Evolutionary conservation across 2,797 vertebrate species (phyloP), one percentile per base, ranked within the genome.

Genomic region (Basileuterus tristriatus): DNA sequence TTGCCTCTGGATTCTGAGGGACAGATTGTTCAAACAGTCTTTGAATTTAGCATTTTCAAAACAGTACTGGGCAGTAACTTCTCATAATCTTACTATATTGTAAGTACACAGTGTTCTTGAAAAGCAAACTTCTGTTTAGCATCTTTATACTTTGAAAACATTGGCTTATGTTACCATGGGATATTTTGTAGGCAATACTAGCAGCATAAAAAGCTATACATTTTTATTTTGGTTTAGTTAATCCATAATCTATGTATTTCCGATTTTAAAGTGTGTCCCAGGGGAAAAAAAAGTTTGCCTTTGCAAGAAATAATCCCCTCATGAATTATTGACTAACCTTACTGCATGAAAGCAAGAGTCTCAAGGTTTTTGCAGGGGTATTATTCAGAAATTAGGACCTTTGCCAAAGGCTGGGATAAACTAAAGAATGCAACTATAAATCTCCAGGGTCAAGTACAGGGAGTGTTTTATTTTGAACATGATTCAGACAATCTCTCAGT

Each of bases 381-480:
- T 86, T 95, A 74, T 36, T 94, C 84, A 91, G 78, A 91, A 93
- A 86, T 92, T 93, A 92, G 68, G 76, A 90, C n/a, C 4, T 1
- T 60, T 87, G 71, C 27, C 71, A 83, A 80, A 67, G 46, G 83
- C 34, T 52, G 58, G 55, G 36, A 92, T 85, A 94, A 94, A 86
- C 52, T 68, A 19, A 94, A 94, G 80, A 95, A 96, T 91, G 36
- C n/a, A 79, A 65, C 64, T 52, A 39, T 64, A 87, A 72, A 56
- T 83, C 39, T 59, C 75, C 62, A 75, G 50, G 72, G 81, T 92
- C 83, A 95, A 93, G 93, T 70, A 63, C 52, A 82, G 50, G 83
- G 72, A 94, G 47, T 65, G 60, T 64, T 92, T 82, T 93, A 71
- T 96, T 97, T 88, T 93, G 59, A 94, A 67, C 50, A 72, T 26